Base-by-base conservation (phyloP, 2,113 vertebrate genomes). In the Oriolus oriolus region DNA sequence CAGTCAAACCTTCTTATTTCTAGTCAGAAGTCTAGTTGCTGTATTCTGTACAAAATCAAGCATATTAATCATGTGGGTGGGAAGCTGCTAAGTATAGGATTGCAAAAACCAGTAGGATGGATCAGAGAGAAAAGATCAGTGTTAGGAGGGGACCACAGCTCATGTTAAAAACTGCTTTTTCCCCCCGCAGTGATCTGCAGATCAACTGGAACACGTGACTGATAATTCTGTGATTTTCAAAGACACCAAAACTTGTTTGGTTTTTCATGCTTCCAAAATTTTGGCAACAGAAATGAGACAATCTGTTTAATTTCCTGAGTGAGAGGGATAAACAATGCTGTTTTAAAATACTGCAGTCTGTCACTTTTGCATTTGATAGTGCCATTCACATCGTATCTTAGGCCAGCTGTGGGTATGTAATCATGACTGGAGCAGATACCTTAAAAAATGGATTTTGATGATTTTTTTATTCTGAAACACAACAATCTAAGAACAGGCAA, bases 221-320 rank as follows among this genome's bases (percentile, higher is more conserved):
- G 65, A 30, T 85, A 85, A 63, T 85, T 56, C 66, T 68, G 35
- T 79, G 66, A 12, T 90, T 88, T 79, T 44, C 47, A 85, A 85
- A 79, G 57, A n/a, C 37, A 75, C 30, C n/a, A 6, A 68, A 93
- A 83, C 71, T 80, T 2, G 0, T 76, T 83, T 61, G 27, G 4
- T 9, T 90, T 92, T 90, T 80, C 33, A 13, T 2, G 3, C 41
- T 76, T 83, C 31, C 26, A 16, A 6, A 82, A 73, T 95, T 86
- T 69, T 96, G 86, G 57, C 83, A 92, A 76, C 57, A 88, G 76
- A 83, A 85, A 83, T 28, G 57, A 89, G 54, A 57, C 76, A 86
- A 69, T 94, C 80, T 90, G 50, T 92, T 92, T 89, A 8, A 77
- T 95, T 92, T 90, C 63, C 63, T 84, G 71, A 17, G 37, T 56